Conservation (phyloP, 2,888 invertebrate genomes). For the Polyommatus icarus region DNA sequence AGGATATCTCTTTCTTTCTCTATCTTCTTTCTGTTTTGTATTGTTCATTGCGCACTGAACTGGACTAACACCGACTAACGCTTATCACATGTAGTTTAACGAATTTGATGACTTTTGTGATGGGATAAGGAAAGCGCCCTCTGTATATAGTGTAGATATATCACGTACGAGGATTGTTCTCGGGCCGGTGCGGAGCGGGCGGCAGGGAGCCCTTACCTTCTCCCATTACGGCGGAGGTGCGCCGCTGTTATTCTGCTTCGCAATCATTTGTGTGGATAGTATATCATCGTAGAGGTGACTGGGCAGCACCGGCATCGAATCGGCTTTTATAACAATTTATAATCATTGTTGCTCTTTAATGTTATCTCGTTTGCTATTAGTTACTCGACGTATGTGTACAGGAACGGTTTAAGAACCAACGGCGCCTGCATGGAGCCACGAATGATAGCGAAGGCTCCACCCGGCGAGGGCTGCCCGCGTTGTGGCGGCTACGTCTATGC, state of each 20-base stretch:
- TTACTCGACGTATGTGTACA: slow-evolving; percentile 58
- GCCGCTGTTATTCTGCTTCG: slow-evolving; percentile 73
- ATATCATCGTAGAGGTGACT: slow-evolving; percentile 58
- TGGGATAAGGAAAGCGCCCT: slow-evolving; percentile 90
- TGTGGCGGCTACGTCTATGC: slow-evolving; percentile 95
- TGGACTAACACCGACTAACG: slow-evolving; percentile 71
- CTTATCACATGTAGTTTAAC: slow-evolving; percentile 71
- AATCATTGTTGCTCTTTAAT: slow-evolving; percentile 63
- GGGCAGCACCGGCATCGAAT: slow-evolving; percentile 61
- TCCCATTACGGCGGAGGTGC: slow-evolving; percentile 81
- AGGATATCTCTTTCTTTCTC: slow-evolving; percentile 41
- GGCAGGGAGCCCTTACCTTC: slow-evolving; percentile 80
- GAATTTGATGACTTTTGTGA: slow-evolving; percentile 70
- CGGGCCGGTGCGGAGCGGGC: slow-evolving; percentile 75
- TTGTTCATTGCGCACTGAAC: slow-evolving; percentile 73
- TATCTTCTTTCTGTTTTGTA: slow-evolving; percentile 56
- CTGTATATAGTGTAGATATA: slow-evolving; percentile 63
- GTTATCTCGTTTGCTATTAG: slow-evolving; percentile 41
- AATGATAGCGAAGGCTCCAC: slow-evolving; percentile 89
- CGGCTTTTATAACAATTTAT: slow-evolving; percentile 78
- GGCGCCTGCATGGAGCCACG: slow-evolving; percentile 85
- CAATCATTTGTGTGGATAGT: slow-evolving; percentile 66
- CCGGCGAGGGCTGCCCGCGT: slow-evolving; percentile 92
- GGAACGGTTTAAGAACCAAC: slow-evolving; percentile 72
- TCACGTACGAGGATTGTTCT: slow-evolving; percentile 53